Evolutionary conservation across 2,888 invertebrate genomes (phyloP).

Genomic region (Lycaena phlaeas): DNA sequence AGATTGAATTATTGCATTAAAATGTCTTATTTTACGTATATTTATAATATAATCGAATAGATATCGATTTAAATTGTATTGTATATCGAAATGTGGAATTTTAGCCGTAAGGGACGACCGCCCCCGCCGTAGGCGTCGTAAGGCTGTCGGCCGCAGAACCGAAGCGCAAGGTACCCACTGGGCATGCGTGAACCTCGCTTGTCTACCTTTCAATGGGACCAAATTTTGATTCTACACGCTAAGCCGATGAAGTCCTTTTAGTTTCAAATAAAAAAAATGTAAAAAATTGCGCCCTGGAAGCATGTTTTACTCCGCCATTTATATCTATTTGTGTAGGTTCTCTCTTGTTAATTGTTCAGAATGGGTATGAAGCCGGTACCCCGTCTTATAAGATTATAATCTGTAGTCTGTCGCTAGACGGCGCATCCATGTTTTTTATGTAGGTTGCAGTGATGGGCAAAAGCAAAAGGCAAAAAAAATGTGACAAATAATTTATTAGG

Average conservation of each 20-base stretch:
- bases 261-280: not conserved
- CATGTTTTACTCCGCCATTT: too few species aligned
- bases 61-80: constrained; percentile 52
- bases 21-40: too few species aligned
- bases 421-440: not conserved
- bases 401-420: not conserved
- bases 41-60: constrained; percentile 30
- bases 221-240: constrained; percentile 21
- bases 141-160: constrained; percentile 39
- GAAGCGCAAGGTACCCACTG: constrained; percentile 41
- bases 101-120: constrained; percentile 38
- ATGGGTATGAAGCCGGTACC: not conserved
- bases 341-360: not conserved
- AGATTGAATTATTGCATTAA: too few species aligned
- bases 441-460: too few species aligned
- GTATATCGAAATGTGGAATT: constrained; percentile 18
- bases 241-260: not conserved
- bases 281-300: too few species aligned
- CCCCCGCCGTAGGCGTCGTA: constrained; percentile 42
- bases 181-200: constrained; percentile 49
- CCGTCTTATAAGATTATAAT: not conserved
- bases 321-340: too few species aligned
- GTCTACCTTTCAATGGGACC: constrained; percentile 32
- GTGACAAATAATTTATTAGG: too few species aligned
- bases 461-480: too few species aligned